Conservation (phyloP, 2,888 invertebrate genomes). For the Athrips mouffetella region DNA sequence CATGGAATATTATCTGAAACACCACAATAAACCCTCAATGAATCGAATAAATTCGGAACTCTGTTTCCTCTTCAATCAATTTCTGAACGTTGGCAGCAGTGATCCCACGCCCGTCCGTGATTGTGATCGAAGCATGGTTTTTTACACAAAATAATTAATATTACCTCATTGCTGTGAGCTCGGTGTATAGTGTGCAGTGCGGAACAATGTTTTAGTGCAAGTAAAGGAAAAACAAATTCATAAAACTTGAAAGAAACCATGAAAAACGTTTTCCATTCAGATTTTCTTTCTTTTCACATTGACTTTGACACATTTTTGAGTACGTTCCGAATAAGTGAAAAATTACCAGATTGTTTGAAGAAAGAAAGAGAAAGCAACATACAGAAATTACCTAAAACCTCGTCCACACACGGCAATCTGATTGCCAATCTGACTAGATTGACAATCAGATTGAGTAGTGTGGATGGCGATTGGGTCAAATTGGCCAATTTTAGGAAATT, state of each 20-base stretch:
- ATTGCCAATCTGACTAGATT: too few species aligned
- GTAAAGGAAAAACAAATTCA: conserved; percentile 6
- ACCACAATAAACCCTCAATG: conserved; percentile 30
- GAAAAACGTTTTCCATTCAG: too few species aligned
- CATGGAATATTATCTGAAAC: conserved; percentile 59
- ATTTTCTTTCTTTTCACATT: conserved; percentile 11
- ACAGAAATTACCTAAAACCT: too few species aligned
- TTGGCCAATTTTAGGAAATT: too few species aligned
- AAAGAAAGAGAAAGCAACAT: too few species aligned
- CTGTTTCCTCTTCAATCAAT: conserved; percentile 14
- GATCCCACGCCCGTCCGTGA: conserved; percentile 36
- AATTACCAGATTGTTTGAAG: too few species aligned
- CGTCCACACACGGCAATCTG: too few species aligned
- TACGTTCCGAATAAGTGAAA: too few species aligned
- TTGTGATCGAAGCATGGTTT: conserved; percentile 30
- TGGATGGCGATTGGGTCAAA: too few species aligned
- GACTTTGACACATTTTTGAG: too few species aligned
- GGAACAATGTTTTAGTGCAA: conserved; percentile 23
- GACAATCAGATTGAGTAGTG: too few species aligned
- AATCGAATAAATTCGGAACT: conserved; percentile 7
- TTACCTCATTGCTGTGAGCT: conserved; percentile 37
- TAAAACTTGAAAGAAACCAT: conserved; percentile 14
- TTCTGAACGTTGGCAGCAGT: conserved; percentile 39
- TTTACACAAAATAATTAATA: conserved; percentile 11
- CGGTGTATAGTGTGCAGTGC: conserved; percentile 21